phyloP scores from a whole-genome alignment of 2,113 vertebrate species.

The Numenius arquata region DNA sequence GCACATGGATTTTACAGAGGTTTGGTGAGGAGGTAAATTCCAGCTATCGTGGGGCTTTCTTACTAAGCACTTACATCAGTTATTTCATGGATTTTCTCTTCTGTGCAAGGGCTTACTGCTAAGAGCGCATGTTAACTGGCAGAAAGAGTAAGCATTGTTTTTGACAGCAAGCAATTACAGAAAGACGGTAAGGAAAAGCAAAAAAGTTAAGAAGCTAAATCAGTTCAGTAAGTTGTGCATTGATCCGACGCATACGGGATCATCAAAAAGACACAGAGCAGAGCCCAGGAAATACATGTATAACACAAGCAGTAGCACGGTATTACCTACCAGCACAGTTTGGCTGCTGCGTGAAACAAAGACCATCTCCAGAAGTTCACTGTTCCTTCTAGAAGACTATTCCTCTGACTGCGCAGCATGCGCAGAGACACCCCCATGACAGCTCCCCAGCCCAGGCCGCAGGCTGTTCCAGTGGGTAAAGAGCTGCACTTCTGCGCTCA shows the following conservation, averaged over 20 bases:
- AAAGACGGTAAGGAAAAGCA: neutral
- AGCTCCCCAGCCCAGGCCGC: rapidly evolving
- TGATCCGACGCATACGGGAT: neutral
- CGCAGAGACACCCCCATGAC: neutral
- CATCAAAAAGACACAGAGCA: neutral
- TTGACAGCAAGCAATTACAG: neutral
- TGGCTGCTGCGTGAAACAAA: neutral
- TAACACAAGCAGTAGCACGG: neutral
- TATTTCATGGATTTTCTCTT: neutral
- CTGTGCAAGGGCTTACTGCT: neutral
- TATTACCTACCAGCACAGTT: neutral
- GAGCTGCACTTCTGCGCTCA: neutral
- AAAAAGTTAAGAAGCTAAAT: neutral
- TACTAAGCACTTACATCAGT: neutral
- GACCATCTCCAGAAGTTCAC: neutral
- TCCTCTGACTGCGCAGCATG: neutral
- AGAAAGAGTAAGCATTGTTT: neutral
- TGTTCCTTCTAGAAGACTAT: neutral
- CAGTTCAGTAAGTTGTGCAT: neutral
- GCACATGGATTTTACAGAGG: neutral
- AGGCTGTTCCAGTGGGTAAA: neutral
- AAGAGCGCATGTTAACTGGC: neutral
- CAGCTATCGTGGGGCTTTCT: neutral
- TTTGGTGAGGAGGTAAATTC: neutral
- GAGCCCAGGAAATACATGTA: neutral